Evolutionary conservation across 2,888 invertebrate species (phyloP).

Genomic region (Helicoverpa assulta): DNA sequence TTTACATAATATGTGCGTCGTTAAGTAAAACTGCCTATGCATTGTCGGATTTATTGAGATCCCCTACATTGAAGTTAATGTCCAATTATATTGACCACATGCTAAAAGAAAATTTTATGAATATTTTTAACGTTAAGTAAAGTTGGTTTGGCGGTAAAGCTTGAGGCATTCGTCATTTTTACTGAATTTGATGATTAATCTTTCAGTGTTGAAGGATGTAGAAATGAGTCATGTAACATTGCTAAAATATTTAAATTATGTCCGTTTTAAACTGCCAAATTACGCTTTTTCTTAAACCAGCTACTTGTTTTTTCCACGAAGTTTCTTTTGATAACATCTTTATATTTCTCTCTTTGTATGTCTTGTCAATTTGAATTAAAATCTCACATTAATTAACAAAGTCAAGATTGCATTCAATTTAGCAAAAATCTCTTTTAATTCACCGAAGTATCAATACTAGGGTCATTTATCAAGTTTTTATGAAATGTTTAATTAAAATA

Average conservation of each 20-base stretch:
- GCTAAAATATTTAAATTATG: slow-evolving; percentile 35
- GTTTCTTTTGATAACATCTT: slow-evolving; percentile 1
- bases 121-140: slow-evolving; percentile 47
- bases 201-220: slow-evolving; percentile 15
- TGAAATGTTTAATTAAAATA: slow-evolving; percentile 3
- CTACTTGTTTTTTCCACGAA: slow-evolving; percentile 3
- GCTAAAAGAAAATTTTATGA: slow-evolving; percentile 52
- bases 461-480: slow-evolving; percentile 22
- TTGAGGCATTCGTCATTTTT: slow-evolving; percentile 39
- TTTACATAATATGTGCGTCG: slow-evolving; percentile 67
- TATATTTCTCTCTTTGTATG: neutral
- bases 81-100: slow-evolving; percentile 65
- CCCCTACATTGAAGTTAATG: slow-evolving; percentile 67
- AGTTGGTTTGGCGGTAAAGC: slow-evolving; percentile 50
- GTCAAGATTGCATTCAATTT: neutral
- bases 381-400: neutral
- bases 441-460: neutral
- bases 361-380: neutral
- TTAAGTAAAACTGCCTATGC: slow-evolving; percentile 81
- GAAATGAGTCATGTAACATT: slow-evolving; percentile 42
- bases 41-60: slow-evolving; percentile 75
- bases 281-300: slow-evolving; percentile 7
- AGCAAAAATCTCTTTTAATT: neutral
- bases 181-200: slow-evolving; percentile 41
- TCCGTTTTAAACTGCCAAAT: slow-evolving; percentile 20